Percentiles rank a stretch among this genome's conserved stretches.
These are phyloP conservation scores for Grantiella picta DNA, from an alignment of 2,113 vertebrate species.

Conservation along the genomic window DNA sequence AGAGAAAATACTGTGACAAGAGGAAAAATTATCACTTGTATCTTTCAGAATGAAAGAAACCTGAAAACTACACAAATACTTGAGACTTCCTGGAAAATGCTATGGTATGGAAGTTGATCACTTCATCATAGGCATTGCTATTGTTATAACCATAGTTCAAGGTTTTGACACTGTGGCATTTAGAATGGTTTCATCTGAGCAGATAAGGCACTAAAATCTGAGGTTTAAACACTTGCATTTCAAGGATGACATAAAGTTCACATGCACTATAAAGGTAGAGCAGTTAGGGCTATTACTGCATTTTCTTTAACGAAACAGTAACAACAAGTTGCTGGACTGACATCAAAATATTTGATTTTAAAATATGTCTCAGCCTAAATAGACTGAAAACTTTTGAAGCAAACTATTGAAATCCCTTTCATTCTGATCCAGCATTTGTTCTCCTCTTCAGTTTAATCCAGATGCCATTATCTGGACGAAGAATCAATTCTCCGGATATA, in stretches of 20 bases:
- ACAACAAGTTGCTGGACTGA: neutral
- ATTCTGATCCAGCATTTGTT: neutral
- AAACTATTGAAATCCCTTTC: neutral
- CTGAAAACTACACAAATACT: neutral
- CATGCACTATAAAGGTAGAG: neutral
- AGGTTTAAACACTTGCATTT: neutral
- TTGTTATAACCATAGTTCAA: neutral
- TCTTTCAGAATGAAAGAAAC: neutral
- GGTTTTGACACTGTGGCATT: neutral
- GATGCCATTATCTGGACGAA: conserved; percentile 86
- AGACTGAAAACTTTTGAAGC: neutral
- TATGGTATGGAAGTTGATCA: neutral
- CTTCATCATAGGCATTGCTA: neutral
- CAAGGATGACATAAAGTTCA: neutral
- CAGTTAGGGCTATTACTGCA: neutral
- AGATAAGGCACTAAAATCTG: neutral
- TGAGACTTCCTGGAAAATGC: neutral
- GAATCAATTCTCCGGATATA: conserved; percentile 83
- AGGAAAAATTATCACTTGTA: neutral
- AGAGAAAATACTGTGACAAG: neutral
- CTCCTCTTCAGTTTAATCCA: conserved; percentile 85
- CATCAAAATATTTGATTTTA: neutral
- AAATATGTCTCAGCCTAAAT: neutral
- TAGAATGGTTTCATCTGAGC: neutral
- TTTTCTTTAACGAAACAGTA: neutral